phyloP scores from a whole-genome alignment of 2,888 invertebrate species.

The Allolobophora icterica region DNA sequence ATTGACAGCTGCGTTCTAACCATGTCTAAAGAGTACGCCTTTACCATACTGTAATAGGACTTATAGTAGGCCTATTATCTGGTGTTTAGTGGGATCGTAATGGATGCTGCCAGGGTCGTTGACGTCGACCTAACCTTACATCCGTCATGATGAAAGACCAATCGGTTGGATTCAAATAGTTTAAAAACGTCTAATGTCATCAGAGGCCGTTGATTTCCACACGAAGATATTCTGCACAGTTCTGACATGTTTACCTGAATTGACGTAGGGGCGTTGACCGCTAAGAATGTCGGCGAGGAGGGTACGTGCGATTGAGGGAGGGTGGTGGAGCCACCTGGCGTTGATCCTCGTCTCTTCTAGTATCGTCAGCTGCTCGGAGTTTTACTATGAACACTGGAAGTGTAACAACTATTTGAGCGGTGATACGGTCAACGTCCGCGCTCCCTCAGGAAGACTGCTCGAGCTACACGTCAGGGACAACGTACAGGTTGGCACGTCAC shows the following conservation, averaged over 20 bases:
- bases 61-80: too few relatives aligned
- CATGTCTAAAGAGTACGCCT: too few relatives aligned
- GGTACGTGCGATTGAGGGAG: not conserved
- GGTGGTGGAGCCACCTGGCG: not conserved
- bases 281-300: not conserved
- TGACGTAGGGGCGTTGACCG: not conserved
- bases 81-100: too few relatives aligned
- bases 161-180: not conserved
- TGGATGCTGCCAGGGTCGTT: too few relatives aligned
- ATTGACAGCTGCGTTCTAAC: too few relatives aligned
- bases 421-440: not conserved
- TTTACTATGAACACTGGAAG: constrained; percentile 21
- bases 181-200: not conserved
- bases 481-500: not conserved
- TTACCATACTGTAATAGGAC: too few relatives aligned
- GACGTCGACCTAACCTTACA: too few relatives aligned
- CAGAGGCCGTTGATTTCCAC: not conserved
- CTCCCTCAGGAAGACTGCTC: not conserved
- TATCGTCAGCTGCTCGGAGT: not conserved
- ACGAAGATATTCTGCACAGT: not conserved
- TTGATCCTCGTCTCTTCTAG: not conserved
- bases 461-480: constrained; percentile 27
- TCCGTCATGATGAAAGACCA: too few relatives aligned
- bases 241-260: too few relatives aligned
- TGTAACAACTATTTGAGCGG: constrained; percentile 1